phyloP scores from a whole-genome alignment of 1,140 invertebrate genomes.

The Drosophila bifasciata region DNA sequence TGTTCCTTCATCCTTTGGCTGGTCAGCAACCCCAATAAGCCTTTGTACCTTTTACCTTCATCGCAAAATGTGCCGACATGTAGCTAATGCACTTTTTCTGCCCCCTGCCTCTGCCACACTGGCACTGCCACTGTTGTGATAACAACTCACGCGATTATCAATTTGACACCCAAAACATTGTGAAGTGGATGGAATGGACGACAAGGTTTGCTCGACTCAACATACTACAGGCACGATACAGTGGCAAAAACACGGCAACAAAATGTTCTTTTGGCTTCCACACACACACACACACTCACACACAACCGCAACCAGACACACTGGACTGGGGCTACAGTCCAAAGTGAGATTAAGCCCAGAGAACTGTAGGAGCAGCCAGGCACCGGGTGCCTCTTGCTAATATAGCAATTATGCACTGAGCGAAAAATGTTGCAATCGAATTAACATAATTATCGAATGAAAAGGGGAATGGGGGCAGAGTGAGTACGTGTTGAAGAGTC shows the following conservation, averaged over 20 bases:
- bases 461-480: background rate
- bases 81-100: constrained; percentile 51
- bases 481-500: background rate
- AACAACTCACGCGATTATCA: constrained; percentile 81
- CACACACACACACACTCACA: background rate
- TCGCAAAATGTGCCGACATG: constrained; percentile 65
- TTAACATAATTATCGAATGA: constrained; percentile 17
- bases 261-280: constrained; percentile 22
- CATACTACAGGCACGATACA: constrained; percentile 53
- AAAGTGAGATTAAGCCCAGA: background rate
- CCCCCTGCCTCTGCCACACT: constrained; percentile 34
- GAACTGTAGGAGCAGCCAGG: constrained; percentile 11
- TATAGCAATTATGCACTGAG: constrained; percentile 62
- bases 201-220: constrained; percentile 15
- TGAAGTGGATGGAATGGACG: constrained; percentile 23
- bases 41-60: constrained; percentile 53
- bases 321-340: no score
- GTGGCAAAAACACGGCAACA: constrained; percentile 49
- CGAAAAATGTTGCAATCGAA: constrained; percentile 19
- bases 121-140: constrained; percentile 62
- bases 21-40: constrained; percentile 59
- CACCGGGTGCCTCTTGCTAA: constrained; percentile 25
- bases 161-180: constrained; percentile 77
- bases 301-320: no score
- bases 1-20: background rate